phyloP scores from a whole-genome alignment of 2,113 vertebrate genomes.

The Centropristis striata region DNA sequence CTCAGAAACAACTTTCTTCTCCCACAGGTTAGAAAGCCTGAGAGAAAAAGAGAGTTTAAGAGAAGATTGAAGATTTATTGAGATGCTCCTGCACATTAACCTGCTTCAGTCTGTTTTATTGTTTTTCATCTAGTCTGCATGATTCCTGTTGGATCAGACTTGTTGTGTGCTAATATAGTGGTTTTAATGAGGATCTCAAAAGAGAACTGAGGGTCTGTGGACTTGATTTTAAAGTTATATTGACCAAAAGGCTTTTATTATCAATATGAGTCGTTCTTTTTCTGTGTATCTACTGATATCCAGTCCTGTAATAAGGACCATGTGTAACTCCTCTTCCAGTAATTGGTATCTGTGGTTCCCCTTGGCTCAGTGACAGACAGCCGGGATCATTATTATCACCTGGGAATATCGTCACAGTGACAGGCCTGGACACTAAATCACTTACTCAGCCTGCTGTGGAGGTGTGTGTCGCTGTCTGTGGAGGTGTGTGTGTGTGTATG shows the following conservation, averaged over 20 bases:
- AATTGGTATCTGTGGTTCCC: neutral
- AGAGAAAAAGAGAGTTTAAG: no score
- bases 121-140: neutral
- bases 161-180: neutral
- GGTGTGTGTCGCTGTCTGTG: neutral
- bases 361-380: slow-evolving; percentile 21
- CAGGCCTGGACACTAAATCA: slow-evolving; percentile 23
- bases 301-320: neutral
- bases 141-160: neutral
- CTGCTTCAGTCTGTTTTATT: neutral
- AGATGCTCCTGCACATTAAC: no score
- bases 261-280: neutral
- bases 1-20: no score
- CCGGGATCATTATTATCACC: slow-evolving; percentile 41
- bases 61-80: no score
- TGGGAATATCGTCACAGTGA: slow-evolving; percentile 21
- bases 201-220: neutral
- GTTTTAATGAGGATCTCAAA: slow-evolving; percentile 2
- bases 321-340: neutral
- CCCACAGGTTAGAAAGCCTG: no score
- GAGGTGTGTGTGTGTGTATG: slow-evolving; percentile 15
- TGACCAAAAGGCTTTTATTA: neutral
- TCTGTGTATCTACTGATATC: neutral
- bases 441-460: slow-evolving; percentile 23
- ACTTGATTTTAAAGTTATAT: neutral